Conservation (phyloP, 2,113 vertebrate genomes). For the Mesitornis unicolor region DNA sequence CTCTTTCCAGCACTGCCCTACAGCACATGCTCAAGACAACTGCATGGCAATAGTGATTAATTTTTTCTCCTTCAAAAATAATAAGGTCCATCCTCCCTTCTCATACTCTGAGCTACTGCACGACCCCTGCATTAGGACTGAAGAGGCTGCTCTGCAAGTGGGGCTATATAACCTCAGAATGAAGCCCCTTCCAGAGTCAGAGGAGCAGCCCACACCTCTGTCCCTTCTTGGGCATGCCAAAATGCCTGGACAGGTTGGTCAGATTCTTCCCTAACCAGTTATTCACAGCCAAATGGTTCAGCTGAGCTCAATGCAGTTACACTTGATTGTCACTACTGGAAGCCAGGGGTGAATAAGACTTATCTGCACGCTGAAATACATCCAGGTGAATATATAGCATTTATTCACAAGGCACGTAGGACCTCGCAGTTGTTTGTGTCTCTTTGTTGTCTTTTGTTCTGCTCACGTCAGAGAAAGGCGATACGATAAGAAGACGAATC, state of each 20-base stretch:
- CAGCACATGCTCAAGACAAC: neutral
- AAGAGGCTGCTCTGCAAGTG: neutral
- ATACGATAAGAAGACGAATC: neutral
- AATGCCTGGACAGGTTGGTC: neutral
- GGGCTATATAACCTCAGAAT: neutral
- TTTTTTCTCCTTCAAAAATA: neutral
- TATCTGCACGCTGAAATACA: neutral
- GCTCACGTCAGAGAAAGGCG: neutral
- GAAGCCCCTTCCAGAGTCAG: neutral
- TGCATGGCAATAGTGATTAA: neutral
- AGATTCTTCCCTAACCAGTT: neutral
- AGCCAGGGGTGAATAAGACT: neutral
- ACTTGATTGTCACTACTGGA: neutral
- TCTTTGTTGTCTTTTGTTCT: neutral
- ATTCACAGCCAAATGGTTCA: neutral
- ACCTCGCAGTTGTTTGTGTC: neutral
- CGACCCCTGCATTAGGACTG: neutral
- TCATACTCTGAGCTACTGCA: neutral
- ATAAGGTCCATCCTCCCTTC: neutral
- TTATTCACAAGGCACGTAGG: neutral
- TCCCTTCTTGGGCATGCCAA: neutral
- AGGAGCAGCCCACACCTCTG: neutral
- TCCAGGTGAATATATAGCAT: neutral
- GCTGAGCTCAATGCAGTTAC: neutral
- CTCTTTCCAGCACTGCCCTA: neutral